A percentile compares a stretch with the other conserved stretches of the same genome.
Conservation (phyloP, 2,888 invertebrate genomes). For the Perdita meconis region DNA sequence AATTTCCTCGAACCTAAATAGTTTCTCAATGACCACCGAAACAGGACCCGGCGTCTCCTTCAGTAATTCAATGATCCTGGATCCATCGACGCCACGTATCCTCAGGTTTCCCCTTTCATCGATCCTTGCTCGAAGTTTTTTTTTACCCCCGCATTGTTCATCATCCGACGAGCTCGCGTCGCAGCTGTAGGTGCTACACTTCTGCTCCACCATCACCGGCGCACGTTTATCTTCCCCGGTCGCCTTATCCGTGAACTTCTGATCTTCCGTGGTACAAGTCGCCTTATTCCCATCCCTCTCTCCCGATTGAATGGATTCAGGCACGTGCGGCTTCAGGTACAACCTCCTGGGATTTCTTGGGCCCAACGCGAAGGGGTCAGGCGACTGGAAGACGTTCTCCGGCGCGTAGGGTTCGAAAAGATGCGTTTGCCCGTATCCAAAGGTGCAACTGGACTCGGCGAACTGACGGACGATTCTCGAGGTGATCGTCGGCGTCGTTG, state of each 20-base stretch:
- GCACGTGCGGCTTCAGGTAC: slow-evolving; percentile 75
- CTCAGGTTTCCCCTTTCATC: slow-evolving; percentile 5
- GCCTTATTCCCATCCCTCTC: background rate
- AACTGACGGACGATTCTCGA: slow-evolving; percentile 56
- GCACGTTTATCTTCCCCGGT: background rate
- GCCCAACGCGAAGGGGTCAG: slow-evolving; percentile 75
- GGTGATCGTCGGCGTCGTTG: slow-evolving; percentile 50
- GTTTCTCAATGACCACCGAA: background rate
- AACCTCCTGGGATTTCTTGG: slow-evolving; percentile 73
- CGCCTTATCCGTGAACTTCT: slow-evolving; percentile 7
- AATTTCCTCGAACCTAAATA: background rate
- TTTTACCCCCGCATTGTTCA: slow-evolving; percentile 68
- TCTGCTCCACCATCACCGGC: background rate
- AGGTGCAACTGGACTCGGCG: slow-evolving; percentile 39
- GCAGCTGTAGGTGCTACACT: slow-evolving; percentile 41
- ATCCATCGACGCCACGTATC: background rate
- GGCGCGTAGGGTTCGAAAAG: slow-evolving; percentile 41
- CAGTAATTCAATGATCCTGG: background rate
- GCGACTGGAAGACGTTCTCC: slow-evolving; percentile 60
- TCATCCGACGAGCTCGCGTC: slow-evolving; percentile 44
- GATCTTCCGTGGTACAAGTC: background rate
- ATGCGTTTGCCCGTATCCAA: slow-evolving; percentile 31
- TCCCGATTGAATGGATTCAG: slow-evolving; percentile 75
- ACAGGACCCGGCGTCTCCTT: background rate
- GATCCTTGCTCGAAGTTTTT: slow-evolving; percentile 71